Evolutionary conservation across 2,113 vertebrate genomes (phyloP).

Genomic region (Myiopsitta monachus): DNA sequence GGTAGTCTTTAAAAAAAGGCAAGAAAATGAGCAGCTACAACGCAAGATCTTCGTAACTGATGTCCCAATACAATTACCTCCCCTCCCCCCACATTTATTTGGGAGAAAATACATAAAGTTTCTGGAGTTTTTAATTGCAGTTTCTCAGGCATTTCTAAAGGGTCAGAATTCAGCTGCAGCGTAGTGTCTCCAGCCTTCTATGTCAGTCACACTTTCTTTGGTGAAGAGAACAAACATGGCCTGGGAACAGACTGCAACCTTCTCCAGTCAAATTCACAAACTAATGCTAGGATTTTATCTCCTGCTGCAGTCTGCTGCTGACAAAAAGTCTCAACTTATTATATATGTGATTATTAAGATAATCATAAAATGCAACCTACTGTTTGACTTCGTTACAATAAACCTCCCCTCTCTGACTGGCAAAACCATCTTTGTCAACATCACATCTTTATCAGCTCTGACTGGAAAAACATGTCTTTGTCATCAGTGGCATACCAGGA

Average conservation of each 20-base stretch:
- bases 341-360: not conserved
- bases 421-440: not conserved
- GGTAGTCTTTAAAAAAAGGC: not conserved
- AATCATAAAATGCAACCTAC: not conserved
- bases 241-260: not conserved
- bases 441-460: not conserved
- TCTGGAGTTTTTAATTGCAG: not conserved
- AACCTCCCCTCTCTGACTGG: fast-evolving
- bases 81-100: not conserved
- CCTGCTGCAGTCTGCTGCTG: not conserved
- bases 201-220: conserved; percentile 16
- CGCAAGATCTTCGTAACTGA: not conserved
- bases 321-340: not conserved
- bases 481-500: not conserved
- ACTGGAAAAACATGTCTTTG: not conserved
- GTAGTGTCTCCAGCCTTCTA: not conserved
- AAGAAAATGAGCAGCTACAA: not conserved
- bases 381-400: not conserved
- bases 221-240: not conserved
- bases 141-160: not conserved
- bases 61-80: not conserved
- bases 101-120: not conserved
- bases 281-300: not conserved
- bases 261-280: conserved; percentile 12
- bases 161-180: not conserved